Evolutionary conservation across 2,797 vertebrate species (phyloP), one percentile per base, ranked within the genome.

Genomic region (Pyrocephalus nanus): DNA sequence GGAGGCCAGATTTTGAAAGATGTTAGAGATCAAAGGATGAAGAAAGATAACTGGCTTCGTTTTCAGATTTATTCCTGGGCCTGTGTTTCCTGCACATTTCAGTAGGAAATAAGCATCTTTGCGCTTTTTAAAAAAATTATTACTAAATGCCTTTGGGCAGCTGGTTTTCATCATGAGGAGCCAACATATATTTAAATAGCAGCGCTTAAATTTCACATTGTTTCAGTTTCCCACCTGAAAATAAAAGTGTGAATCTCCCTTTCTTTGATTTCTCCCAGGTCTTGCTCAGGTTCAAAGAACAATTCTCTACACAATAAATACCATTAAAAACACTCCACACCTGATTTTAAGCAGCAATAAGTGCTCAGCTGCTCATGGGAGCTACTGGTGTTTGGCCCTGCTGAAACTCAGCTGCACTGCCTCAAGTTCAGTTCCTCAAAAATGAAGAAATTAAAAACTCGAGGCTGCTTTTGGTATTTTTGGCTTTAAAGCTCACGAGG

Each of bases 21-120:
- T 58, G 45, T 26, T 87, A 22, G 48, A 92, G 77, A 93, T 93
- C 86, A 90, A 94, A 95, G 86, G 74, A 95, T 76, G 86, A 90
- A 76, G 60, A 55, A 60, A 93, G 88, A 75, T 75, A 96, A 95
- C 32, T 48, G 76, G 76, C 38, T 84, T 90, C 1, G 0, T 45
- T 93, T 90, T 84, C 80, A 73, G 64, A 58, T 57, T 60, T 77
- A 1, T 77, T 85, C 50, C 72, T 32, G 42, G 50, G 62, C 43
- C 53, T 32, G 12, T 75, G 43, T 86, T 91, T 93, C 42, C 57
- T 55, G 57, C 43, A n/a, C 8, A 43, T 54, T 88, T 86, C 77
- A 84, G 42, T 20, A 90, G 55, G 74, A 94, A 84, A 76, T 40
- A 38, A 79, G 64, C 29, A 86, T 54, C 53, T 48, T 75, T 69